Base-by-base conservation (phyloP, 2,113 vertebrate genomes). In the Nymphicus hollandicus region DNA sequence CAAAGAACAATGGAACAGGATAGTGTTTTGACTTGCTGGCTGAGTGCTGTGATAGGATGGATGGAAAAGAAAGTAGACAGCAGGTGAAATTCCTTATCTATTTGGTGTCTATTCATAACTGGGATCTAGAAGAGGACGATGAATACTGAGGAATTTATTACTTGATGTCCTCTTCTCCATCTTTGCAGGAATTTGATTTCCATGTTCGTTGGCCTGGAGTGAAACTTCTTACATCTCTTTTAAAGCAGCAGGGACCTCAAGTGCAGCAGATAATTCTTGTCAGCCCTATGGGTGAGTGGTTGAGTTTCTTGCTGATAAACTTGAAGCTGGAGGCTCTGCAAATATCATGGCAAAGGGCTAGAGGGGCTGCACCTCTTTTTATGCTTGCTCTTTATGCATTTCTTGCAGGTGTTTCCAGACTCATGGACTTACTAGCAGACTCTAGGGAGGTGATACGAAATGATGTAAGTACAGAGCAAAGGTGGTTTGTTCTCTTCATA, bases 371-470 rank as follows among this genome's bases (percentile, higher is more conserved):
- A 7, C 33, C 2, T 53, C 2, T 69, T 61, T 81, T 52, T 41
- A 23, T 16, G 12, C 29, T 52, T 35, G 33, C 56, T 3, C 22
- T 55, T 7, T 68, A n/a, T 46, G 31, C 8, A 22, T 87, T 88
- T 71, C 84, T 79, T 25, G 46, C 93, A 99, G 99, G 99, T 94
- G 99, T 99, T 89, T 99, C 99, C 86, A 98, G 99, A 81, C 95
- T 99, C 25, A 99, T 99, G 99, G 99, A 99, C 96, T 97, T 99
- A 25, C 78, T 99, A 12, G 99, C 99, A 13, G 99, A 99, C 96
- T 99, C 99, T 10, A 98, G 99, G 97, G 99, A 99, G 96, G 99
- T 99, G 5, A 99, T 99, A 93, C 98, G 99, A 50, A 99, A 99
- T 87, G 99, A 99, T 94, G 99, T 99, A 94, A 99, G 99, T 98